Conservation (phyloP, 1,140 invertebrate species). For the Sitophilus oryzae region DNA sequence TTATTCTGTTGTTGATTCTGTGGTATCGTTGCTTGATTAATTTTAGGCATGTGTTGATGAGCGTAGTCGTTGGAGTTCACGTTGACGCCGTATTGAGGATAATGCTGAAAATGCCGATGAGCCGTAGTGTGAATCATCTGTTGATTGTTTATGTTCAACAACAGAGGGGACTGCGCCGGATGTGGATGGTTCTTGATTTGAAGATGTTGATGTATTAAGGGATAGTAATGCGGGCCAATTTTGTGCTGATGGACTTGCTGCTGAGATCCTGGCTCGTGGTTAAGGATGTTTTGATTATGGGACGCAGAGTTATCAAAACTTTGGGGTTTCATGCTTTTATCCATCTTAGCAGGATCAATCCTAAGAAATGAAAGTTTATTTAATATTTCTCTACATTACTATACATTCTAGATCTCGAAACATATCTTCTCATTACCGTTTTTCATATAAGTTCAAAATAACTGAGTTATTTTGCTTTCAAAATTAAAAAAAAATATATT, state of each 20-base stretch:
- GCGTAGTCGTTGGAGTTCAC: slow-evolving; percentile 21
- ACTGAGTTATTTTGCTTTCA: too few relatives aligned
- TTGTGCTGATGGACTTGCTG: slow-evolving; percentile 39
- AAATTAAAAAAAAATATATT: too few relatives aligned
- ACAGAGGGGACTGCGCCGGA: slow-evolving; percentile 26
- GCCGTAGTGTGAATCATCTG: slow-evolving; percentile 29
- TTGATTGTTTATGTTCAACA: slow-evolving; percentile 29
- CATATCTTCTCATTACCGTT: too few relatives aligned
- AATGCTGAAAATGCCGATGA: slow-evolving; percentile 26
- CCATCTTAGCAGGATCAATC: slow-evolving; percentile 42
- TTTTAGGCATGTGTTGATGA: slow-evolving; percentile 16
- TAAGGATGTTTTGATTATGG: slow-evolving; percentile 16
- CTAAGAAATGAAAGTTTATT: slow-evolving; percentile 33
- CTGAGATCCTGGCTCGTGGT: slow-evolving; percentile 26
- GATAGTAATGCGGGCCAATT: slow-evolving; percentile 35
- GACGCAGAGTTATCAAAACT: slow-evolving; percentile 29
- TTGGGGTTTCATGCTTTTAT: slow-evolving; percentile 35
- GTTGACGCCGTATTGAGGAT: slow-evolving; percentile 31
- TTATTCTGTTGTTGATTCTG: slow-evolving; percentile 28
- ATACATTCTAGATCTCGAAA: too few relatives aligned
- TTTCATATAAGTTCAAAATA: too few relatives aligned
- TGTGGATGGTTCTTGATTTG: slow-evolving; percentile 36
- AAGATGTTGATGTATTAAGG: slow-evolving; percentile 32
- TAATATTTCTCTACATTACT: too few relatives aligned
- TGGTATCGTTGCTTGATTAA: slow-evolving; percentile 14